Percentiles rank a stretch among this genome's conserved stretches.
Evolutionary conservation across 2,888 invertebrate genomes (phyloP).

Genomic region (Glomeris marginata): DNA sequence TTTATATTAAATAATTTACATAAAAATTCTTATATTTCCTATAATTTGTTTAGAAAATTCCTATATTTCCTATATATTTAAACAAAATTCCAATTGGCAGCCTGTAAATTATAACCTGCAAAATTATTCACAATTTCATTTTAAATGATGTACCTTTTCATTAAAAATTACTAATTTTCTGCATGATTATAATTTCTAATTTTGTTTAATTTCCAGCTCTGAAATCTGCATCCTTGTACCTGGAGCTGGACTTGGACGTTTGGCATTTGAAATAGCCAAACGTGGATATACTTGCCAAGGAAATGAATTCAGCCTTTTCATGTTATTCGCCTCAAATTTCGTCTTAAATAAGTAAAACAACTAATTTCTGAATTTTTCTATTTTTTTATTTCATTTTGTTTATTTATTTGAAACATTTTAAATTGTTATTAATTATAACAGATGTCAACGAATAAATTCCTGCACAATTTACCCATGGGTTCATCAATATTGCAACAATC

Average conservation of each 20-base stretch:
- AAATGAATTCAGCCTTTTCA: conserved; percentile 94
- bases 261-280: conserved; percentile 85
- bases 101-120: no score
- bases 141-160: no score
- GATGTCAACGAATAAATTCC: conserved; percentile 47
- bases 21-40: conserved; percentile 3
- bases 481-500: conserved; percentile 83
- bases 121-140: no score
- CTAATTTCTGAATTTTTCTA: not conserved
- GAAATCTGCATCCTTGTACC: conserved; percentile 71
- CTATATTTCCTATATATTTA: no score
- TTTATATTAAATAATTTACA: not conserved
- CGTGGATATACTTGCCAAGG: conserved; percentile 86
- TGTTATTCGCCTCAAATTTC: conserved; percentile 93
- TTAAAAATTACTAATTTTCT: no score
- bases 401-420: not conserved
- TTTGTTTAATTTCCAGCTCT: conserved; percentile 28
- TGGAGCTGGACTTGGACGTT: conserved; percentile 86
- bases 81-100: no score
- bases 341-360: conserved; percentile 62
- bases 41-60: no score
- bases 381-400: not conserved
- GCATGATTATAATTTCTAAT: conserved; percentile 5
- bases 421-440: conserved; percentile 21
- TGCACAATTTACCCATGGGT: conserved; percentile 86